A percentile compares a stretch with the other conserved stretches of the same genome.
Evolutionary conservation across 1,140 invertebrate species (phyloP).

Genomic region (Pogonomyrmex barbatus): DNA sequence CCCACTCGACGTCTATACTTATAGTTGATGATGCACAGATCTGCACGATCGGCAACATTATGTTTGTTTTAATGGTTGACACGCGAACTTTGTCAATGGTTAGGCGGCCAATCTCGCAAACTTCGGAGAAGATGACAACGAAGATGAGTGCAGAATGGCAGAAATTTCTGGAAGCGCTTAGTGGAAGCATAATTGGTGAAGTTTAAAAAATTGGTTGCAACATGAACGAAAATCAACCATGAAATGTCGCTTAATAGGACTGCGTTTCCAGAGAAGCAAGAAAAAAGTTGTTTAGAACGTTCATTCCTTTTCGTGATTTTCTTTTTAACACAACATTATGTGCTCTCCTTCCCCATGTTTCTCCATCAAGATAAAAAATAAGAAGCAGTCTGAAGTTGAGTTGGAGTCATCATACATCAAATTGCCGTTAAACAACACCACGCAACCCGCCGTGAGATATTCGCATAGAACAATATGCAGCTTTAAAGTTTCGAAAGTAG

Average conservation of each 20-base stretch:
- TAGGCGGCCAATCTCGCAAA: conserved; percentile 40
- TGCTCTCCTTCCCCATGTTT: not conserved
- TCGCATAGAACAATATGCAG: conserved; percentile 54
- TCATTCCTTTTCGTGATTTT: not conserved
- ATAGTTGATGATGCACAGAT: conserved; percentile 38
- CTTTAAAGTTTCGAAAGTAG: conserved; percentile 73
- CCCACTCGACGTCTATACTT: conserved; percentile 30
- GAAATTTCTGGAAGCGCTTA: conserved; percentile 46
- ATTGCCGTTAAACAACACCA: conserved; percentile 30
- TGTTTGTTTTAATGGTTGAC: conserved; percentile 58
- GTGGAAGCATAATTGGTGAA: conserved; percentile 36
- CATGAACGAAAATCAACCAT: conserved; percentile 24
- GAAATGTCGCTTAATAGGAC: not conserved
- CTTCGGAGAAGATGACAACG: conserved; percentile 47
- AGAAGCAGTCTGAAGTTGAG: not conserved
- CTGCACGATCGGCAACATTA: conserved; percentile 40
- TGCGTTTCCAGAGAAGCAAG: conserved; percentile 12
- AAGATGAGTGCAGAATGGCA: conserved; percentile 4
- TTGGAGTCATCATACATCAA: not conserved
- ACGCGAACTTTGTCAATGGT: conserved; percentile 43
- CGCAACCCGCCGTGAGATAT: conserved; percentile 13
- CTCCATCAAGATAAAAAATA: conserved; percentile 22
- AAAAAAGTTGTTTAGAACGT: not conserved
- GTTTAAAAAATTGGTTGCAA: conserved; percentile 32
- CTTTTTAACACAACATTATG: not conserved